phyloP scores from a whole-genome alignment of 1,140 invertebrate species.

The Amphibalanus amphitrite region DNA sequence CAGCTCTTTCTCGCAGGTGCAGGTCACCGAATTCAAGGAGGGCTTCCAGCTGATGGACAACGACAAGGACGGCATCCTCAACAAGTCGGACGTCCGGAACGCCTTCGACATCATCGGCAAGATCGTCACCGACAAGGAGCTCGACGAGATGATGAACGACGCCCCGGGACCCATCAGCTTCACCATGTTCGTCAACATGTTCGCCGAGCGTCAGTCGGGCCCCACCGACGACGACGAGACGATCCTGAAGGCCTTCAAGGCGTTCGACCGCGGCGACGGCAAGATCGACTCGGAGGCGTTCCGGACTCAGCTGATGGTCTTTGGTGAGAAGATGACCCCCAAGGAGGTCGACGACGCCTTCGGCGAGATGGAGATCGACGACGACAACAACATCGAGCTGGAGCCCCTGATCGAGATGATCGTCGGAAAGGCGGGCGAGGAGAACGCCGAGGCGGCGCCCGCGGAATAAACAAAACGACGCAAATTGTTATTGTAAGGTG shows the following conservation, averaged over 20 bases:
- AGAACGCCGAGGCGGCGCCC: not conserved
- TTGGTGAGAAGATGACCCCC: constrained; percentile 86
- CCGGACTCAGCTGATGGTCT: constrained; percentile 82
- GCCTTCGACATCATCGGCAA: constrained; percentile 89
- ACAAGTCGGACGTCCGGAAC: constrained; percentile 83
- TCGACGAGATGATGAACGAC: constrained; percentile 78
- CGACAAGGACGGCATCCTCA: constrained; percentile 95
- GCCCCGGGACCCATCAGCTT: constrained; percentile 86
- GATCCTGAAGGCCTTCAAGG: constrained; percentile 74
- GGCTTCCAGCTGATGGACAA: constrained; percentile 96
- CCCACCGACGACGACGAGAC: constrained; percentile 34
- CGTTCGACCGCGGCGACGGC: constrained; percentile 78
- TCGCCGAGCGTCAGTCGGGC: constrained; percentile 41
- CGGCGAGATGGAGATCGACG: constrained; percentile 86
- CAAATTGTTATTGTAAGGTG: too few species aligned
- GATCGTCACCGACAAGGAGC: constrained; percentile 70
- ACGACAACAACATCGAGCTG: constrained; percentile 83
- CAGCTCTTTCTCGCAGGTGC: constrained; percentile 85
- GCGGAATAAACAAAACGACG: not conserved
- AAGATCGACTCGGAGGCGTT: constrained; percentile 48
- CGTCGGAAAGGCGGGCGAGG: constrained; percentile 56
- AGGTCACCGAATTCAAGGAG: constrained; percentile 92
- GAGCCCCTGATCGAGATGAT: constrained; percentile 67
- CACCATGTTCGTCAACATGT: constrained; percentile 79
- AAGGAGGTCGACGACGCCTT: constrained; percentile 87